phyloP scores from a whole-genome alignment of 1,140 invertebrate genomes.

The Heliconius hewitsoni region DNA sequence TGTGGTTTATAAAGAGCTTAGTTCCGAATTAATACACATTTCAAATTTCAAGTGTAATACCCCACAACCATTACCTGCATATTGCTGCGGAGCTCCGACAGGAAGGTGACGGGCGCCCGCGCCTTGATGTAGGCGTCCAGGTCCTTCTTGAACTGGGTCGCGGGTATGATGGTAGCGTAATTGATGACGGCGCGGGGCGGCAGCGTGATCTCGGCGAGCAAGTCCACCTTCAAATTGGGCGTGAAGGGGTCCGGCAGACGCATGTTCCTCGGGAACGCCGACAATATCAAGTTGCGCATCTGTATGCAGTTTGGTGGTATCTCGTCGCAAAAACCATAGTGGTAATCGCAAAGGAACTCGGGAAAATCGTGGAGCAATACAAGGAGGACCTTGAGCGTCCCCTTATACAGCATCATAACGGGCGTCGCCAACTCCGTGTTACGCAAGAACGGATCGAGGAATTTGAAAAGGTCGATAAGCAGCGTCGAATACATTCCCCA shows the following conservation, averaged over 20 bases:
- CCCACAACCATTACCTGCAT: conserved; percentile 85
- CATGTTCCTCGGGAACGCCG: conserved; percentile 99
- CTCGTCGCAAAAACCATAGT: conserved; percentile 99
- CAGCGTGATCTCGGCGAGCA: conserved; percentile 91
- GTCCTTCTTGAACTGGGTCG: conserved; percentile 95
- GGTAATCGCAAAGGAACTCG: conserved; percentile 99
- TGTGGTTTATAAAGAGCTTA: no score
- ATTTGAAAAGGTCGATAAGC: conserved; percentile 97
- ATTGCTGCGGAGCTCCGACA: conserved; percentile 94
- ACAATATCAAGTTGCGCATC: conserved; percentile 98
- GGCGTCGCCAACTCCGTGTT: conserved; percentile 98
- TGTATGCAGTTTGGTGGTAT: conserved; percentile 99
- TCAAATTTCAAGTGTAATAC: no score
- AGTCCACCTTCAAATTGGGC: conserved; percentile 97
- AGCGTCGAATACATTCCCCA: conserved; percentile 96
- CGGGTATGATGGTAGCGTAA: conserved; percentile 93
- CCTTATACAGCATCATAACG: conserved; percentile 96
- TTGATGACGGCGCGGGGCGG: conserved; percentile 95
- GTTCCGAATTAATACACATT: no score
- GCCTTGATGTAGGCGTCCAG: conserved; percentile 98
- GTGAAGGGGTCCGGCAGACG: conserved; percentile 98
- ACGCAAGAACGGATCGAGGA: conserved; percentile 96
- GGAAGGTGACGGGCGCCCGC: conserved; percentile 96
- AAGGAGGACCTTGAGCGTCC: conserved; percentile 96
- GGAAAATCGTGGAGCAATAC: conserved; percentile 99